Conservation (phyloP, 1,140 invertebrate genomes). For the Coboldia fuscipes region DNA sequence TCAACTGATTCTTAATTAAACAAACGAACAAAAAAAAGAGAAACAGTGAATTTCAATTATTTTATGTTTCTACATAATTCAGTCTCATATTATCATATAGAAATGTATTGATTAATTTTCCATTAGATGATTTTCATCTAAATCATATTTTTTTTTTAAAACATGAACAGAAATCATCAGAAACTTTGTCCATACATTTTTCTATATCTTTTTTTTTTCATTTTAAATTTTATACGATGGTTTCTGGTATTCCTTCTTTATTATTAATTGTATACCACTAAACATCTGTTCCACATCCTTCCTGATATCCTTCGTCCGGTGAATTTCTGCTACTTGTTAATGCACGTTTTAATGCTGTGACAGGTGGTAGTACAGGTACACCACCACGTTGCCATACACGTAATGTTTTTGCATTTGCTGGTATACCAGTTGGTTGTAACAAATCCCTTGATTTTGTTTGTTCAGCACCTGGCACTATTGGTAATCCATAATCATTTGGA, state of each 20-base stretch:
- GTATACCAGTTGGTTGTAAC: constrained; percentile 17
- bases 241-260: background rate
- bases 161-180: no score
- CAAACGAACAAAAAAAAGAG: no score
- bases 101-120: no score
- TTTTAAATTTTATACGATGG: background rate
- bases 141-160: no score
- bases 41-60: no score
- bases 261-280: constrained; percentile 16
- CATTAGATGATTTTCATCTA: no score
- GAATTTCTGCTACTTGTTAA: constrained; percentile 58
- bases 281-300: constrained; percentile 78
- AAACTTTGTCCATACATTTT: no score
- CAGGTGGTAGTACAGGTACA: constrained; percentile 58
- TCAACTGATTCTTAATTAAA: no score
- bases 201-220: background rate
- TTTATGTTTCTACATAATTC: no score
- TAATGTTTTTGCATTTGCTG: constrained; percentile 46
- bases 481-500: constrained; percentile 56
- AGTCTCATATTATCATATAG: no score
- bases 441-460: constrained; percentile 12
- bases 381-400: constrained; percentile 65
- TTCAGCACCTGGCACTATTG: constrained; percentile 29
- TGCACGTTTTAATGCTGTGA: constrained; percentile 52
- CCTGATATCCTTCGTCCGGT: constrained; percentile 76